A percentile compares a stretch with the other conserved stretches of the same genome.
Evolutionary conservation across 2,797 vertebrate genomes (phyloP).

Genomic region (Periparus ater): DNA sequence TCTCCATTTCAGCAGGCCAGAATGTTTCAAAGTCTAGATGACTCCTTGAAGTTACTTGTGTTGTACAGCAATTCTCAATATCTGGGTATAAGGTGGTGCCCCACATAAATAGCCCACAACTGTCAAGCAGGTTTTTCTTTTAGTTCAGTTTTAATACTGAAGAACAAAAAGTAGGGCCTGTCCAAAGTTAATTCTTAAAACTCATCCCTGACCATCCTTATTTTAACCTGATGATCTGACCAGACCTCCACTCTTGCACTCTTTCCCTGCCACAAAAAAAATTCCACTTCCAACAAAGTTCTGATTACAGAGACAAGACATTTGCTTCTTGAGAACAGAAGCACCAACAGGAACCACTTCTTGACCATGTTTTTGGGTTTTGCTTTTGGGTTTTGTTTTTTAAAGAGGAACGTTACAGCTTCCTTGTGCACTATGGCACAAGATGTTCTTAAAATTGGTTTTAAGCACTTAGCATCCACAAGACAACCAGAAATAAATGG

Average conservation of each 20-base stretch:
- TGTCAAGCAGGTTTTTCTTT: neutral
- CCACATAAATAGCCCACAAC: neutral
- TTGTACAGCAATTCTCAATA: neutral
- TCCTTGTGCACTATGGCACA: neutral
- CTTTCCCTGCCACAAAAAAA: accelerated
- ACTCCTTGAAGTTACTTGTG: neutral
- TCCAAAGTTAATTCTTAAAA: neutral
- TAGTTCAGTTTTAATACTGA: neutral
- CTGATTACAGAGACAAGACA: neutral
- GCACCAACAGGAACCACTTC: neutral
- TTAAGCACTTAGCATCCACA: neutral
- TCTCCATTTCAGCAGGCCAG: neutral
- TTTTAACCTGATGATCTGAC: neutral
- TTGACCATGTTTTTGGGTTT: neutral
- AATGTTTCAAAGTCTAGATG: neutral
- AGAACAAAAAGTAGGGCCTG: neutral
- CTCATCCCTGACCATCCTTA: neutral
- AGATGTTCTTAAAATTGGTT: neutral
- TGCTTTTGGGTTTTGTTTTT: neutral
- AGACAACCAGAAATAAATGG: neutral
- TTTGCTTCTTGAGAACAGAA: neutral
- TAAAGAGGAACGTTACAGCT: neutral
- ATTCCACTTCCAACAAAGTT: neutral
- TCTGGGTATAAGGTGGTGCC: neutral
- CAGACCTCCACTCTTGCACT: neutral